A percentile compares a stretch with the other conserved stretches of the same genome.
phyloP scores from a whole-genome alignment of 1,140 invertebrate species.

The Eupristina koningsbergeri region DNA sequence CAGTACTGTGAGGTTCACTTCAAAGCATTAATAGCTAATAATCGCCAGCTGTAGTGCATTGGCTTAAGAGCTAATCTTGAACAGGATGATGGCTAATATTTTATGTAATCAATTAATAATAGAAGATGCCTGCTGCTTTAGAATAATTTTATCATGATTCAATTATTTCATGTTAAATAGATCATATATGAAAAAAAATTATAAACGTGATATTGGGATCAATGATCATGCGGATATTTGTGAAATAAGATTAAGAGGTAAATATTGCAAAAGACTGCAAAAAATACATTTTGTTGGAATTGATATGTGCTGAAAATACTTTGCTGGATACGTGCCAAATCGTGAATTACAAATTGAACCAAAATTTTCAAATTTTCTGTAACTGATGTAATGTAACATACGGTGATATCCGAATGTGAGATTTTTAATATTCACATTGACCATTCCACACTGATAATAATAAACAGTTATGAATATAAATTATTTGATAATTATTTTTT shows the following conservation, averaged over 20 bases:
- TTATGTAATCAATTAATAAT: slow-evolving; percentile 37
- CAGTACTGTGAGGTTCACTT: slow-evolving; percentile 10
- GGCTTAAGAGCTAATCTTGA: slow-evolving; percentile 38
- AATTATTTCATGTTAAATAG: not conserved
- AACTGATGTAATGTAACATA: not conserved
- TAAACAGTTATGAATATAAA: not conserved
- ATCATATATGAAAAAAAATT: not conserved
- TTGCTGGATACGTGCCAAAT: slow-evolving; percentile 1
- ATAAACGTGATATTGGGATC: not conserved
- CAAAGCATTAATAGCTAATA: slow-evolving; percentile 44
- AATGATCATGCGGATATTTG: not conserved
- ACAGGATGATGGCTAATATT: slow-evolving; percentile 25
- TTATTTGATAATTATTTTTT: not conserved
- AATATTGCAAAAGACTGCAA: not conserved
- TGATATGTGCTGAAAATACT: not conserved
- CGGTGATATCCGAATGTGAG: not conserved
- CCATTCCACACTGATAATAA: not conserved
- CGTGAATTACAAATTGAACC: not conserved
- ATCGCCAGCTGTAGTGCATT: slow-evolving; percentile 31
- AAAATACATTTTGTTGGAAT: not conserved
- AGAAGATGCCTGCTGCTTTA: not conserved
- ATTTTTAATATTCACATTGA: not conserved
- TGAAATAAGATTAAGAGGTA: not conserved
- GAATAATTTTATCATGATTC: not conserved
- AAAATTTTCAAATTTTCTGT: not conserved